Evolutionary conservation across 2,888 invertebrate genomes (phyloP).

Genomic region (Calameuta idolon): DNA sequence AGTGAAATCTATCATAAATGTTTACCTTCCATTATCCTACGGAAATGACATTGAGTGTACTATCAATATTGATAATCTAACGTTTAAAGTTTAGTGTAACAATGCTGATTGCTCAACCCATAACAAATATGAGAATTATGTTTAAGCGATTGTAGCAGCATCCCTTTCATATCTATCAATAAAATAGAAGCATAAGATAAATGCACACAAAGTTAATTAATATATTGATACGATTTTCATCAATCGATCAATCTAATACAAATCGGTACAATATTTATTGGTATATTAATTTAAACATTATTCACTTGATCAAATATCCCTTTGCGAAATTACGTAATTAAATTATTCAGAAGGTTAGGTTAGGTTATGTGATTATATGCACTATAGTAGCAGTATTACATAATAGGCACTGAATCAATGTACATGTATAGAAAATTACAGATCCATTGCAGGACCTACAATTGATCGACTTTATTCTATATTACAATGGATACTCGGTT

Average conservation of each 20-base stretch:
- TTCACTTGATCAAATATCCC: conserved; percentile 10
- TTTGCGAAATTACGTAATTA: no score
- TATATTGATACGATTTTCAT: background rate
- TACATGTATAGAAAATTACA: no score
- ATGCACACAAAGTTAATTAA: background rate
- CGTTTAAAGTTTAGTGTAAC: background rate
- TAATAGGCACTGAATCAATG: no score
- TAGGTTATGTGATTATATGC: no score
- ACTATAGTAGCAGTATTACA: no score
- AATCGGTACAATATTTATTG: background rate
- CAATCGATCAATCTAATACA: background rate
- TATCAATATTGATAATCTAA: background rate
- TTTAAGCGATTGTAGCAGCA: background rate
- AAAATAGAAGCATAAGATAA: background rate
- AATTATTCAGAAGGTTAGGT: no score
- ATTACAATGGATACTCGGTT: no score
- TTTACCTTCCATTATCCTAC: background rate
- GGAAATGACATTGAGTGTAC: background rate
- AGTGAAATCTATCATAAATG: background rate
- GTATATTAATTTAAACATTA: background rate
- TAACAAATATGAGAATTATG: background rate
- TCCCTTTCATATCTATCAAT: background rate
- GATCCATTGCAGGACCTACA: no score
- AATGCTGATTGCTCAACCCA: background rate
- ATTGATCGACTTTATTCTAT: no score